Evolutionary conservation across 2,888 invertebrate species (phyloP), one percentile per base, ranked within the genome.

Genomic region (Hyposoter didymator): DNA sequence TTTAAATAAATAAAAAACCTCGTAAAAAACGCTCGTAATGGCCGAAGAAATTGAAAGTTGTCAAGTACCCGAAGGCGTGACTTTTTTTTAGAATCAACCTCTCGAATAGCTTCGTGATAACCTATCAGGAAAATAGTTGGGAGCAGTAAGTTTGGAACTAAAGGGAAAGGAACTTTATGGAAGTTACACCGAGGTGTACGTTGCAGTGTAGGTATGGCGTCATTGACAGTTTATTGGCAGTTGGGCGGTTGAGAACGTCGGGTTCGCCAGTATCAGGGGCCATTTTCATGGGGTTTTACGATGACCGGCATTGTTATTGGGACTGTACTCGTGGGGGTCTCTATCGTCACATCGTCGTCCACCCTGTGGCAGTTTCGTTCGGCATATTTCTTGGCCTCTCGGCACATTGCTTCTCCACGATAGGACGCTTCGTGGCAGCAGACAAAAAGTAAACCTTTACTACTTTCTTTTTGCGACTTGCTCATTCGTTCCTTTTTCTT

Each of bases 301-400:
- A 91, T 90, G 91, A 92, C 90, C 89, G 84, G 88, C 89, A 90
- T 90, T 91, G 90, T 91, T 91, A 90, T 91, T 90, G 91, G 89
- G 90, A 90, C 88, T 78, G 84, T 84, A 74, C 79, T 64, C 55
- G 73, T 17, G 64, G 59, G 73, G 82, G 73, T 70, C 35, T 78
- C 66, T 67, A 78, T 73, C 43, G 64, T 64, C 55, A 43, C 47
- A 32, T 67, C 76, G 78, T 74, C 80, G 78, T 69, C 80, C 75
- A 69, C 69, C 43, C 47, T 45, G 74, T 32, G 52, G 64, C 45
- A 73, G 69, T 85, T 73, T 66, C 62, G 64, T 78, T 78, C 12
- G 72, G 64, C 67, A 43, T n/a, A n/a, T 76, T 74, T 52, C 62
- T 74, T 74, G 43, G 45, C 49, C 66, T 59, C 78, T 78, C 39